Conservation (phyloP, 2,113 vertebrate genomes). For the Gasterosteus aculeatus region DNA sequence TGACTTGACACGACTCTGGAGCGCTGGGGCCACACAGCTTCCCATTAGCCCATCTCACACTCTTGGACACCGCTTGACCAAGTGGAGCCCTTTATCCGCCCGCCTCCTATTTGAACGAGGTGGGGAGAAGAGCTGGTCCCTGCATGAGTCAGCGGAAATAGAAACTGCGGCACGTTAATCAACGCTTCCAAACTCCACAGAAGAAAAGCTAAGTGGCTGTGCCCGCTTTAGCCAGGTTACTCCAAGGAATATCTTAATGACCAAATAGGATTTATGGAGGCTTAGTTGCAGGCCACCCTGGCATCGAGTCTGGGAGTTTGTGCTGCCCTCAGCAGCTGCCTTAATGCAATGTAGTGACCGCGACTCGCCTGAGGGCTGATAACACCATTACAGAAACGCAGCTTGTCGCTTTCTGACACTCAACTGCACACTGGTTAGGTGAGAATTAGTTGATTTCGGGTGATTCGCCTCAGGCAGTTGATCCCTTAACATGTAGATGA, state of each 20-base stretch:
- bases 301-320: conserved; percentile 41
- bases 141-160: conserved; percentile 73
- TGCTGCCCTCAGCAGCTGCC: conserved; percentile 66
- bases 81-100: conserved; percentile 60
- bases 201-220: conserved; percentile 55
- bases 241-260: conserved; percentile 71
- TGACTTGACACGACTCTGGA: conserved; percentile 15
- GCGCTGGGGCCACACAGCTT: conserved; percentile 24
- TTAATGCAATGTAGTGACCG: conserved; percentile 54
- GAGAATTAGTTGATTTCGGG: conserved; percentile 4
- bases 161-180: conserved; percentile 66
- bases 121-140: conserved; percentile 55
- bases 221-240: conserved; percentile 52
- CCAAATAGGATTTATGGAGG: conserved; percentile 70
- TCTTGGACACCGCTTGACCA: conserved; percentile 61
- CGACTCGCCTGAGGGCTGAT: conserved; percentile 55
- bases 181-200: conserved; percentile 51
- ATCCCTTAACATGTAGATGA: background rate
- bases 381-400: conserved; percentile 36
- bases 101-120: conserved; percentile 59
- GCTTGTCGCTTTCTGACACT: conserved; percentile 14
- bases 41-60: conserved; percentile 71
- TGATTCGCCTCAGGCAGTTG: background rate
- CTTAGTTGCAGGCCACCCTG: conserved; percentile 50
- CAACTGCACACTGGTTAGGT: conserved; percentile 15